These are phyloP conservation scores for Muscidifurax raptorellus DNA, from an alignment of 1,140 invertebrate genomes.

Conservation along the genomic window DNA sequence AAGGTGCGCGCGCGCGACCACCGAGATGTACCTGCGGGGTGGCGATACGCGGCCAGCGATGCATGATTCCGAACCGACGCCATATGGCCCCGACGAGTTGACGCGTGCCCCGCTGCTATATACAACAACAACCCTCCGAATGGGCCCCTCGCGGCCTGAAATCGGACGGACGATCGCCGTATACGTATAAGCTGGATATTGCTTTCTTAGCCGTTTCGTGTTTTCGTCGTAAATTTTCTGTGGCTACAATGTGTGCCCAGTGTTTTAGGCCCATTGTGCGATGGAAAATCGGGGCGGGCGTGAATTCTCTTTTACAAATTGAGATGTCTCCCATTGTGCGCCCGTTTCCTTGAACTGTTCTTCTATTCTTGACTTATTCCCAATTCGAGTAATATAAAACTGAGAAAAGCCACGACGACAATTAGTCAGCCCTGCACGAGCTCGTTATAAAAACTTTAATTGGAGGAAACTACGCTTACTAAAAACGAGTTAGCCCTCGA, in stretches of 20 bases:
- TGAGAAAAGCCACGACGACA: too few relatives aligned
- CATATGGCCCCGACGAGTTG: slow-evolving; percentile 62
- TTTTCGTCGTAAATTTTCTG: slow-evolving; percentile 1
- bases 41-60: slow-evolving; percentile 60
- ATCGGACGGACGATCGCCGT: background rate
- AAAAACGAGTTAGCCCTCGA: background rate
- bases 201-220: background rate
- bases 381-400: background rate
- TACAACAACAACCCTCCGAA: background rate
- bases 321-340: background rate
- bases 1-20: slow-evolving; percentile 57
- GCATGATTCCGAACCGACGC: slow-evolving; percentile 66
- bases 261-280: background rate
- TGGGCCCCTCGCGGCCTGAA: background rate
- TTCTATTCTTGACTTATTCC: background rate
- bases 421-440: too few relatives aligned
- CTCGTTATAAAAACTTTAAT: too few relatives aligned
- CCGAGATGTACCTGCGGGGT: slow-evolving; percentile 69
- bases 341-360: background rate
- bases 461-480: too few relatives aligned
- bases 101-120: background rate
- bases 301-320: background rate
- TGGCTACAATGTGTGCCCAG: background rate
- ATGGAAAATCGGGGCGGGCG: background rate
- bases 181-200: background rate